Percentiles rank a stretch among this genome's conserved stretches.
Conservation (phyloP, 1,140 invertebrate species). For the Drosophila setifemur region DNA sequence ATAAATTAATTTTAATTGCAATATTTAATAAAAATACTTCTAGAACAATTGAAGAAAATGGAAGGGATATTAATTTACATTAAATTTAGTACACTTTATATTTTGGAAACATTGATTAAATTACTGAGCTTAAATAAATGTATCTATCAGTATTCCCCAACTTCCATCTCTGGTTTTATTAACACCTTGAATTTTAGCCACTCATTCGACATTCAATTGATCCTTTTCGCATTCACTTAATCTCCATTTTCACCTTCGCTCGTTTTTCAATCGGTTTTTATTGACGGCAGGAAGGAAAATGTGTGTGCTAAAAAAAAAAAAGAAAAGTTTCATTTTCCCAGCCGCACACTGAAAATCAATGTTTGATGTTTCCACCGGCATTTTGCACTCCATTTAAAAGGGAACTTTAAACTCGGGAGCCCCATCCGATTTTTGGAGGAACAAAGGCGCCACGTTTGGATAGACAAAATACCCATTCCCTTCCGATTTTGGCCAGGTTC, state of each 20-base stretch:
- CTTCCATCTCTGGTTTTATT: too few species aligned
- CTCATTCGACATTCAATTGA: background rate
- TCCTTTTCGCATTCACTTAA: background rate
- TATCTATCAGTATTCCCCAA: too few species aligned
- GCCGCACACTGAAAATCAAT: slow-evolving; percentile 53
- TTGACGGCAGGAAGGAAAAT: background rate
- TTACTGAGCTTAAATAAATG: too few species aligned
- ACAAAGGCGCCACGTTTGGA: slow-evolving; percentile 31
- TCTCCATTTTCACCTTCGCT: background rate
- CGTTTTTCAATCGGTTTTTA: background rate
- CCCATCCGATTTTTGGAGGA: slow-evolving; percentile 11
- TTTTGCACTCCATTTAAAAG: slow-evolving; percentile 61
- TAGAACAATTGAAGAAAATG: too few species aligned
- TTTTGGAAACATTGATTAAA: too few species aligned
- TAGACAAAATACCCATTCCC: too few species aligned
- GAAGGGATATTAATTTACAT: too few species aligned
- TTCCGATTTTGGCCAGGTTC: too few species aligned
- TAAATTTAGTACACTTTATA: too few species aligned
- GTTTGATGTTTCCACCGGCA: slow-evolving; percentile 26
- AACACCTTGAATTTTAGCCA: background rate
- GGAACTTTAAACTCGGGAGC: slow-evolving; percentile 28
- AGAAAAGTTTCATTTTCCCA: too few species aligned
- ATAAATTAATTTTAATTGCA: too few species aligned
- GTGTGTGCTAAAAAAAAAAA: background rate
- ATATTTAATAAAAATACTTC: too few species aligned